Evolutionary conservation across 2,113 vertebrate species (phyloP).

Genomic region (Anser cygnoides): DNA sequence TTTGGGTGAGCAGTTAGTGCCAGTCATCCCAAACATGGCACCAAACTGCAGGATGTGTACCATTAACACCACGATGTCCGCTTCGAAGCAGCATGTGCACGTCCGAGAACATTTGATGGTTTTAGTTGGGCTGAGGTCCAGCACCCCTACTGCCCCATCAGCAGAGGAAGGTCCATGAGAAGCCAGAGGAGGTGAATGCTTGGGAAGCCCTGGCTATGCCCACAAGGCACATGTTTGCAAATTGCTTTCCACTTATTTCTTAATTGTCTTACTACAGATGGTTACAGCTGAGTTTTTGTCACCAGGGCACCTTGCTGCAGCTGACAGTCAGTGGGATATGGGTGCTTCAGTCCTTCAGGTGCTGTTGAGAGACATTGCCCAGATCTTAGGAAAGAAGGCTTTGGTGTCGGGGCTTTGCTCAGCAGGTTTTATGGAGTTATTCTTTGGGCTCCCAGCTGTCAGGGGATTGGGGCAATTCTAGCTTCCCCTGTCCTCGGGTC

Average conservation of each 20-base stretch:
- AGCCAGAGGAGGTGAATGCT: not conserved
- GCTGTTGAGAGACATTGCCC: not conserved
- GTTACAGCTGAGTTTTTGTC: not conserved
- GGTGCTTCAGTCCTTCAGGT: not conserved
- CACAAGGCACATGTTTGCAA: not conserved
- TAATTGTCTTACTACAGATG: not conserved
- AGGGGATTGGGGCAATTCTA: not conserved
- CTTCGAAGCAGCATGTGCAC: rapidly evolving
- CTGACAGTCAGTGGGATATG: not conserved
- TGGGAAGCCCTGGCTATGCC: not conserved
- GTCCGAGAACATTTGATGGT: rapidly evolving
- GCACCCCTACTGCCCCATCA: not conserved
- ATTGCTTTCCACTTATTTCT: not conserved
- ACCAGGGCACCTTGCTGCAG: not conserved
- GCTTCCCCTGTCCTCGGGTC: not conserved
- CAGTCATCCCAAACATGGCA: too few species aligned
- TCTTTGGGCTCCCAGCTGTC: not conserved
- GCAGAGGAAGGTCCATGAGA: not conserved
- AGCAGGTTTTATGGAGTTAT: not conserved
- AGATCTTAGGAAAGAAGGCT: not conserved
- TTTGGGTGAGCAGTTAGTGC: not conserved
- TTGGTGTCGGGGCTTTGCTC: not conserved
- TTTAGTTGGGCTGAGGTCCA: not conserved
- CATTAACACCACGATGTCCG: rapidly evolving
- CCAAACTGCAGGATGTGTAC: too few species aligned